Evolutionary conservation across 2,888 invertebrate genomes (phyloP).

Genomic region (Microctonus brassicae): DNA sequence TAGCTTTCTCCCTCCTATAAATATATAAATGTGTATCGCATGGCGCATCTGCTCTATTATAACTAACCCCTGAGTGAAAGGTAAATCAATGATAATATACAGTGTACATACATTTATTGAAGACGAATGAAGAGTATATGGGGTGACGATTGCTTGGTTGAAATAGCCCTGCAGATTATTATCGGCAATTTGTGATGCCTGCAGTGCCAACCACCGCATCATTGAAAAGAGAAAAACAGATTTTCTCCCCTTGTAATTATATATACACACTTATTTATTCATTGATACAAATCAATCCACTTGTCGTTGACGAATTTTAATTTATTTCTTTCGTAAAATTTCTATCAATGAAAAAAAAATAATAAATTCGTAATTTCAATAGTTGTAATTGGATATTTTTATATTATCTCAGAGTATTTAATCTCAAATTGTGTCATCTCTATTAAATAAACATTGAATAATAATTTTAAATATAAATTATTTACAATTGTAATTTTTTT

Average conservation of each 20-base stretch:
- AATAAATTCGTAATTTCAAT: too few species aligned
- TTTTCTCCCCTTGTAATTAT: conserved; percentile 6
- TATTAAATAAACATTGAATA: too few species aligned
- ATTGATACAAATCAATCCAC: conserved; percentile 11
- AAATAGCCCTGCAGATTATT: conserved; percentile 48
- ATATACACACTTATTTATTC: neutral
- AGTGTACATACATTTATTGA: too few species aligned
- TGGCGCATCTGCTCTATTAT: conserved; percentile 54
- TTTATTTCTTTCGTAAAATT: neutral
- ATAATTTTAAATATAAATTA: too few species aligned
- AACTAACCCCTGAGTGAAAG: conserved; percentile 41
- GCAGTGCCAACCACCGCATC: neutral
- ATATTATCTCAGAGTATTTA: too few species aligned
- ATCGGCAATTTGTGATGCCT: conserved; percentile 48
- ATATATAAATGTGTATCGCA: neutral
- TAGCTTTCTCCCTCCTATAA: neutral
- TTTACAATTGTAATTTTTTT: too few species aligned
- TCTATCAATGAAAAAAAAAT: neutral
- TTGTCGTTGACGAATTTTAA: neutral
- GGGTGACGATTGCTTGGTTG: conserved; percentile 32
- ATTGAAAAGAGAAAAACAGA: neutral
- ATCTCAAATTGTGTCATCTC: too few species aligned
- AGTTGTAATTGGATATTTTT: too few species aligned
- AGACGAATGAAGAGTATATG: conserved; percentile 45
- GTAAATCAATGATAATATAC: conserved; percentile 57